Percentiles rank a stretch among this genome's conserved stretches.
These are phyloP conservation scores for Tuberolachnus salignus DNA, from an alignment of 2,888 invertebrate genomes.

Conservation along the genomic window DNA sequence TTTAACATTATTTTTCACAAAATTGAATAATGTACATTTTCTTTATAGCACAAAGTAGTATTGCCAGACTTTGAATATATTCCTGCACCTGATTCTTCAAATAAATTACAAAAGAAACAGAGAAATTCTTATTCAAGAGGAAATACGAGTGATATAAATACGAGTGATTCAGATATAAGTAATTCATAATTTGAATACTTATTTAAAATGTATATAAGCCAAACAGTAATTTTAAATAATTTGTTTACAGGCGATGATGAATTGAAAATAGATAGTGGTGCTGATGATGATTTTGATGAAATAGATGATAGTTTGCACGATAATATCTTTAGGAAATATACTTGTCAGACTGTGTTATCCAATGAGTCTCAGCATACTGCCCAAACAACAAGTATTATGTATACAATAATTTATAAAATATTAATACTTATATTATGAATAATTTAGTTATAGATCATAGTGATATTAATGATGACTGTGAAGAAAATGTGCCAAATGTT, in stretches of 20 bases:
- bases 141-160: no score
- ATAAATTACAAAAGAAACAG: not conserved
- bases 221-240: not conserved
- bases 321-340: not conserved
- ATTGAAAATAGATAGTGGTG: conserved; percentile 41
- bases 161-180: conserved; percentile 48
- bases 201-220: not conserved
- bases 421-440: not conserved
- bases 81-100: conserved; percentile 12
- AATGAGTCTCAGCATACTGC: not conserved
- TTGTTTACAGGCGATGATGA: conserved; percentile 37
- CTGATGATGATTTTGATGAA: conserved; percentile 45
- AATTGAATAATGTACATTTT: not conserved
- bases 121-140: conserved; percentile 5
- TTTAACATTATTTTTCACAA: no score
- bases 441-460: not conserved
- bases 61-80: conserved; percentile 34
- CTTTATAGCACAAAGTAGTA: no score
- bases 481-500: not conserved
- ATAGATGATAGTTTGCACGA: conserved; percentile 1
- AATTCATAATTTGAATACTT: not conserved
- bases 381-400: conserved; percentile 16
- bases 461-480: not conserved
- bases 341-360: no score
- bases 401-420: not conserved